Base-by-base conservation (phyloP, 1,140 invertebrate genomes). In the Heterodera carotae region DNA sequence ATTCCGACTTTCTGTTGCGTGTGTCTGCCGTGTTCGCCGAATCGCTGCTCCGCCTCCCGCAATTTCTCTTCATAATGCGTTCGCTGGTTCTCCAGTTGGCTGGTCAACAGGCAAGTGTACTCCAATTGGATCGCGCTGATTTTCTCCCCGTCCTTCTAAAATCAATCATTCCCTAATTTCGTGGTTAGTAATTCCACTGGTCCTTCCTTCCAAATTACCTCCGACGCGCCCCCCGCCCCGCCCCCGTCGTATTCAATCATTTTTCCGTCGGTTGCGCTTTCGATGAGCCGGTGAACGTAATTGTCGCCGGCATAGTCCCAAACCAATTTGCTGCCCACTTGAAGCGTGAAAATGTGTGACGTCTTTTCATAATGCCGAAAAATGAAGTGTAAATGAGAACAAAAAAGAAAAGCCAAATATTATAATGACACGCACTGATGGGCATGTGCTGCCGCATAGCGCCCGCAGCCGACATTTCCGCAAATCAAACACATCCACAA, bases 401-500 rank as follows among this genome's bases (percentile, higher is more conserved):
- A 39, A 0, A 39, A 39, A 8, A 39, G 12, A 67, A 68, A 69
- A 62, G 31, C 15, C n/a, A n/a, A n/a, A n/a, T 69, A 22, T 76
- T 76, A 22, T 1, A 36, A 31, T 76, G 18, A 77, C 31, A 84
- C 86, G 85, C 84, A 91, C 91, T 90, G 90, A 83, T 91, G 91
- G 22, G 92, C 92, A 88, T 93, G 92, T 2, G 92, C 91, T 70
- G 91, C 90, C 29, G 91, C 90, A 88, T 93, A 93, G 75, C 94
- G 90, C 22, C 95, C 95, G 90, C 97, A 99, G 53, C 97, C 97
- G 64, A 99, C 92, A 89, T 98, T 93, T 18, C 97, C 97, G 89
- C 97, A 99, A 79, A 99, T 96, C 25, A 99, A 89, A 89, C 97
- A 99, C 81, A 99, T 98, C 97, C 97, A 99, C 0, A 99, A 89